Evolutionary conservation across 2,888 invertebrate genomes (phyloP).

Genomic region (Trichogramma evanescens): DNA sequence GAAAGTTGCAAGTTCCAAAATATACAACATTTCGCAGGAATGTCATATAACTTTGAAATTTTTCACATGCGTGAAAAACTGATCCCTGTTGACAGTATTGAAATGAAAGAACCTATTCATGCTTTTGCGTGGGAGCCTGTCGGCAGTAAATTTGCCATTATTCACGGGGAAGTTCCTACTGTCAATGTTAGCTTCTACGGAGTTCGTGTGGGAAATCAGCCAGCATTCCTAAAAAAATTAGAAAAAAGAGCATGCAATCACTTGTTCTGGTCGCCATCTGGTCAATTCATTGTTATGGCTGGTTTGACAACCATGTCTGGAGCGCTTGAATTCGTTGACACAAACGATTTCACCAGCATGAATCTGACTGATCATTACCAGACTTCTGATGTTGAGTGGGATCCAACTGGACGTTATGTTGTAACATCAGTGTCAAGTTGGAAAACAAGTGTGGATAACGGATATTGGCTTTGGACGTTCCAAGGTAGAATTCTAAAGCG

Average conservation of each 20-base stretch:
- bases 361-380: constrained; percentile 89
- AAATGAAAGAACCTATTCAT: constrained; percentile 86
- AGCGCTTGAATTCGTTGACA: constrained; percentile 89
- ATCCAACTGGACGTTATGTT: constrained; percentile 96
- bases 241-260: constrained; percentile 87
- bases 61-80: constrained; percentile 98
- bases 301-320: constrained; percentile 79
- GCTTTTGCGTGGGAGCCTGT: constrained; percentile 98
- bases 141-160: constrained; percentile 92
- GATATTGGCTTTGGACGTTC: constrained; percentile 98
- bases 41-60: constrained; percentile 97
- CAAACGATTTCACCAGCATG: constrained; percentile 93
- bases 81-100: constrained; percentile 95
- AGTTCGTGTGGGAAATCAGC: constrained; percentile 83
- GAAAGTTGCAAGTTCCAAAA: constrained; percentile 22
- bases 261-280: constrained; percentile 92
- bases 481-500: constrained; percentile 75
- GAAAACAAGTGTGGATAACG: constrained; percentile 86
- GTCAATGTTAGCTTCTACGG: constrained; percentile 89
- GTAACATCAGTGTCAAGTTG: constrained; percentile 91
- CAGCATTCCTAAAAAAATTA: constrained; percentile 65
- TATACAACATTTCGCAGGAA: constrained; percentile 52
- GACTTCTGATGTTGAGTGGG: constrained; percentile 96
- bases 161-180: constrained; percentile 85
- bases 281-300: constrained; percentile 91